Conservation (phyloP, 2,113 vertebrate genomes). For the Clarias batrachus region DNA sequence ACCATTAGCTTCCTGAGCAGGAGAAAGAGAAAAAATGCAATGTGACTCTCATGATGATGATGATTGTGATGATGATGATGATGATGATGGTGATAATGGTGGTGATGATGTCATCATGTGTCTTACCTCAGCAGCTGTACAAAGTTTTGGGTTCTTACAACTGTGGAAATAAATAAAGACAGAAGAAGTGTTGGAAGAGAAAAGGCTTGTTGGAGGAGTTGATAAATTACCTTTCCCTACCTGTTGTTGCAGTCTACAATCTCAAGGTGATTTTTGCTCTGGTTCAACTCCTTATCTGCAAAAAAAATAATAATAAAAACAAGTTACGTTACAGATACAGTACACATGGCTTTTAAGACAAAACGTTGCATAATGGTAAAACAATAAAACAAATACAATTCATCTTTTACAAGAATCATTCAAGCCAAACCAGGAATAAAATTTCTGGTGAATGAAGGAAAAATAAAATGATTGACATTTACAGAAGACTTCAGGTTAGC, state of each 20-base stretch:
- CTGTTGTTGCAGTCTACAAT: constrained; percentile 63
- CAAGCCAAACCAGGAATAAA: no score
- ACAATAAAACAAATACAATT: neutral
- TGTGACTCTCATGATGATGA: neutral
- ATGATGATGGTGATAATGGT: neutral
- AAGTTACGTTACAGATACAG: no score
- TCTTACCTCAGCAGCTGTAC: constrained; percentile 81
- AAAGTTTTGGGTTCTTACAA: constrained; percentile 71
- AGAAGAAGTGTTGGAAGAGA: neutral
- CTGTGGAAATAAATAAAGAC: constrained; percentile 61
- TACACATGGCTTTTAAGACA: neutral
- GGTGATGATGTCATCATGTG: neutral
- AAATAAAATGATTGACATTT: no score
- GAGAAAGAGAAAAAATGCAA: neutral
- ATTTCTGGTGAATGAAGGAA: no score
- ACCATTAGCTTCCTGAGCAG: constrained; percentile 75
- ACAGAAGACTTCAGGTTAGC: no score
- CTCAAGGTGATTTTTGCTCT: constrained; percentile 71
- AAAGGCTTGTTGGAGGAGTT: neutral
- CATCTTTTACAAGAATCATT: no score
- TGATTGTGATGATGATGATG: neutral
- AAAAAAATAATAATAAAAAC: constrained; percentile 18
- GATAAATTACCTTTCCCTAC: constrained; percentile 49
- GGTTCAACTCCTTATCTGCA: constrained; percentile 67
- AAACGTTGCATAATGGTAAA: neutral